Base-by-base conservation (phyloP, 2,888 invertebrate genomes). In the Chironomus tentans region DNA sequence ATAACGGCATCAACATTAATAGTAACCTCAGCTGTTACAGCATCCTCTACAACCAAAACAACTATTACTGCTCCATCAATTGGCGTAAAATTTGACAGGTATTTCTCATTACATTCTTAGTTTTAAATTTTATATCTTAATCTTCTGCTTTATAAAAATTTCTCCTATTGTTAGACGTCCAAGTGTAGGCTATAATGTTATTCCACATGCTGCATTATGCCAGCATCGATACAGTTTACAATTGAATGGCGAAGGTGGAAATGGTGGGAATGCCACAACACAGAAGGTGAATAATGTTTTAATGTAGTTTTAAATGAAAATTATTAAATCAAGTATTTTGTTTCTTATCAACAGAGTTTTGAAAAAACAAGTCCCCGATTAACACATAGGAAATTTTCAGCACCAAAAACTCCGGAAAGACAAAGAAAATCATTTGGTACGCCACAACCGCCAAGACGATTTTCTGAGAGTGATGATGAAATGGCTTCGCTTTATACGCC, bases 391-490 rank as follows among this genome's bases (percentile, higher is more conserved):
- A 74, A 74, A 22, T 74, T 74, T 50, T 72, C 76, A 4, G 77
- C 77, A 18, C 77, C 77, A 21, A 79, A 79, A 78, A 78, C 79
- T 13, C 79, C 79, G 4, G 79, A 79, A 71, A 78, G 77, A 15
- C 78, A 77, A 68, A 78, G 78, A 68, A 79, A 79, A 69, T 78
- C 78, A 65, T 74, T 79, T 76, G 78, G 78, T 28, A 78, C 79
- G 50, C 78, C 78, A 50, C 79, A 79, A 77, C 76, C 78, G 46
- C 78, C 78, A n/a, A 78, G 79, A 76, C 72, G 79, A 69, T 79
- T 79, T 70, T 79, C 79, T n/a, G 79, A 79, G 73, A 79, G 79
- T 77, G 79, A 79, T 77, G 79, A 79, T 74, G 79, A 79, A 47
- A 79, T 79, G 78, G 77, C 78, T 28, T 78, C 79, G 18, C 76